Evolutionary conservation across 2,888 invertebrate genomes (phyloP).

Genomic region (Tenthredo notha): DNA sequence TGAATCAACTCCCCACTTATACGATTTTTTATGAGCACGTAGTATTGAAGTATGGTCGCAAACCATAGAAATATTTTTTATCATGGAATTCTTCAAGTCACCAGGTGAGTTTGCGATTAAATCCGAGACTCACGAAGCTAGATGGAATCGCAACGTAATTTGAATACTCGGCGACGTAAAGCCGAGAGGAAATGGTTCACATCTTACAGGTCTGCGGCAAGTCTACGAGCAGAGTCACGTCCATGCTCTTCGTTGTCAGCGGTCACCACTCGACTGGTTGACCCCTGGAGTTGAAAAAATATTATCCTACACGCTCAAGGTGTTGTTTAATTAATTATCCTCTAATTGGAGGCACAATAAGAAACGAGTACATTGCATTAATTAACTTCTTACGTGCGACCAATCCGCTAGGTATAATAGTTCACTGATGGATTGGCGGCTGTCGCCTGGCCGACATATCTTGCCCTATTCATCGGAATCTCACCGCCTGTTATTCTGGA

Average conservation of each 20-base stretch:
- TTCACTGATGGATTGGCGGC: slow-evolving; percentile 65
- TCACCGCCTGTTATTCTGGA: slow-evolving; percentile 57
- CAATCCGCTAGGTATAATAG: slow-evolving; percentile 50
- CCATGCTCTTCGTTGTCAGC: slow-evolving; percentile 41
- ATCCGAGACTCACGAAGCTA: slow-evolving; percentile 46
- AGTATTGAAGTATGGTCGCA: not conserved
- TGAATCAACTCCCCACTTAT: not conserved
- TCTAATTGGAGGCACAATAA: slow-evolving; percentile 44
- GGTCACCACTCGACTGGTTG: slow-evolving; percentile 42
- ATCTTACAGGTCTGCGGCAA: slow-evolving; percentile 47
- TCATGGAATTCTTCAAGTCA: slow-evolving; percentile 9
- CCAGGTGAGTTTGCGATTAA: slow-evolving; percentile 42
- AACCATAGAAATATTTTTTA: not conserved
- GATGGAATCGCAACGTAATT: slow-evolving; percentile 48
- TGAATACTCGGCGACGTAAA: slow-evolving; percentile 42
- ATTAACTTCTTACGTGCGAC: slow-evolving; percentile 48
- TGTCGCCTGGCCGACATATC: slow-evolving; percentile 66
- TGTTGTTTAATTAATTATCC: slow-evolving; percentile 51
- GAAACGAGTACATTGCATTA: slow-evolving; percentile 46
- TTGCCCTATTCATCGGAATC: slow-evolving; percentile 64
- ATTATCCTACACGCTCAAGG: slow-evolving; percentile 43
- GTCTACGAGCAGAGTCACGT: slow-evolving; percentile 40
- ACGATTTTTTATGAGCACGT: not conserved
- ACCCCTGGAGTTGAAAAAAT: slow-evolving; percentile 45
- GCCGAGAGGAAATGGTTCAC: slow-evolving; percentile 45